These are phyloP conservation scores for Pachliopta kotzebuea DNA, from an alignment of 2,888 invertebrate species.

Conservation along the genomic window DNA sequence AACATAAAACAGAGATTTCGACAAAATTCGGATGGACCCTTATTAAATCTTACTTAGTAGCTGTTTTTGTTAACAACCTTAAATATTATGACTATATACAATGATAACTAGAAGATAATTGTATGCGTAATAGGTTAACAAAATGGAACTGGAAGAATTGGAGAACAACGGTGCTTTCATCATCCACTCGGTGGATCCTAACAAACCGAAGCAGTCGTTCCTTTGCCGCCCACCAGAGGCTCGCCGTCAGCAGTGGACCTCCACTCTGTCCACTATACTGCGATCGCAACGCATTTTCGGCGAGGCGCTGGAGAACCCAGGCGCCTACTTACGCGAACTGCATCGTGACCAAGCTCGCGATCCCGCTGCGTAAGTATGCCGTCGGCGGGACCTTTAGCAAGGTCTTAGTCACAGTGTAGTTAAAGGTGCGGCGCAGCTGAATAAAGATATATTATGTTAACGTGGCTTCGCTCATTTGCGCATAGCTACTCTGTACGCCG, in stretches of 20 bases:
- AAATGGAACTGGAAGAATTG: constrained; percentile 90
- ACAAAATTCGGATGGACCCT: too few relatives aligned
- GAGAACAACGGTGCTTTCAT: constrained; percentile 55
- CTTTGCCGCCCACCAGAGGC: constrained; percentile 88
- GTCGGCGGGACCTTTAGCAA: neutral
- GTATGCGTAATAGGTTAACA: constrained; percentile 89
- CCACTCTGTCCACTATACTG: constrained; percentile 90
- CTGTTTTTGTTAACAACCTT: neutral
- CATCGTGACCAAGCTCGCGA: constrained; percentile 55
- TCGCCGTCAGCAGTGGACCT: constrained; percentile 91
- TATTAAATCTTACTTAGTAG: too few relatives aligned
- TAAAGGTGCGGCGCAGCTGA: neutral
- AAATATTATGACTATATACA: neutral
- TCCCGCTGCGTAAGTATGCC: constrained; percentile 62
- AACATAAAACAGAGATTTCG: too few relatives aligned
- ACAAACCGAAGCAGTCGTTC: constrained; percentile 87
- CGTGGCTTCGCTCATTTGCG: neutral
- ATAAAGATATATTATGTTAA: neutral
- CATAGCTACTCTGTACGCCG: neutral
- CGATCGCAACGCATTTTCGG: constrained; percentile 97
- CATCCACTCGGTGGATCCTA: constrained; percentile 88
- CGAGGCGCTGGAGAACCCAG: constrained; percentile 97
- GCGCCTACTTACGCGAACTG: constrained; percentile 71
- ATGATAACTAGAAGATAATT: neutral
- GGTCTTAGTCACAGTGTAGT: neutral